A percentile compares a stretch with the other conserved stretches of the same genome.
Conservation (phyloP, 2,113 vertebrate species). For the Lepus americanus region DNA sequence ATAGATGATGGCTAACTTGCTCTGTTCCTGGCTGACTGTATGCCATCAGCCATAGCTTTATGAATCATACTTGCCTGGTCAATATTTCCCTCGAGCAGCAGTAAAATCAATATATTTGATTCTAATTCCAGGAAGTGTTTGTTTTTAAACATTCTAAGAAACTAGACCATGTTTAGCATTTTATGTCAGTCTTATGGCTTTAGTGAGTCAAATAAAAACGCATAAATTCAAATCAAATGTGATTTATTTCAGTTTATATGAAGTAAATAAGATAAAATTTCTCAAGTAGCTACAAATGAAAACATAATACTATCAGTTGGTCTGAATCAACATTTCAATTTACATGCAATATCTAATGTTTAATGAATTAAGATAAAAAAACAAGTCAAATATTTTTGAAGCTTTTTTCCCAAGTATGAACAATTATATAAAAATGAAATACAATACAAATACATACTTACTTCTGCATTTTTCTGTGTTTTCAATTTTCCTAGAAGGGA, state of each 20-base stretch:
- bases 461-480: background rate
- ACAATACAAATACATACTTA: background rate
- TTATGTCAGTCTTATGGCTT: background rate
- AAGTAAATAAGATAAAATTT: background rate
- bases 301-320: background rate
- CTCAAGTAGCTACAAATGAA: background rate
- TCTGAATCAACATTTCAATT: background rate
- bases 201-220: conserved; percentile 8
- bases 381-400: background rate
- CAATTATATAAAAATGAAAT: background rate
- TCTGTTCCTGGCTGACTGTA: background rate
- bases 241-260: background rate
- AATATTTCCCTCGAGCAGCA: background rate
- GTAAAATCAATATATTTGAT: background rate
- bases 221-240: conserved; percentile 9
- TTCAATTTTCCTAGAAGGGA: background rate
- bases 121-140: conserved; percentile 50
- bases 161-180: background rate
- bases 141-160: conserved; percentile 63
- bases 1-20: background rate
- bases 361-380: background rate
- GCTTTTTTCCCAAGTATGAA: background rate
- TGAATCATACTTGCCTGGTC: background rate
- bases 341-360: background rate
- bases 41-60: background rate